These are phyloP conservation scores for Eugnorisma glareosa DNA, from an alignment of 2,888 invertebrate genomes.

Conservation along the genomic window DNA sequence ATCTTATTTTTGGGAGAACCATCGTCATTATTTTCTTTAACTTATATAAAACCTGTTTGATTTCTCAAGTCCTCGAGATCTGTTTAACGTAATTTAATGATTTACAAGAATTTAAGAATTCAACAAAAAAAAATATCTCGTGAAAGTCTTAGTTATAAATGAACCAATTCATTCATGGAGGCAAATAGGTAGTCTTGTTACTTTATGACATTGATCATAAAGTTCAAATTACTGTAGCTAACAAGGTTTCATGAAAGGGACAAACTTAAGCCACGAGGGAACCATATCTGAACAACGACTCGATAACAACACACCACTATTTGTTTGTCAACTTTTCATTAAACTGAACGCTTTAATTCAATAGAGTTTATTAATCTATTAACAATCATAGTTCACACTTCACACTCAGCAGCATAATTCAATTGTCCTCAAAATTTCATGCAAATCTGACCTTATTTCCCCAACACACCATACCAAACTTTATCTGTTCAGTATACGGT, in stretches of 20 bases:
- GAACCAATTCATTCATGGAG: background rate
- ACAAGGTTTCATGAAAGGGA: background rate
- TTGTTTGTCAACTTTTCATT: constrained; percentile 23
- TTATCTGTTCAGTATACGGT: background rate
- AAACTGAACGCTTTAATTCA: constrained; percentile 44
- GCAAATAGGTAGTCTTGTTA: background rate
- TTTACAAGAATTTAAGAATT: background rate
- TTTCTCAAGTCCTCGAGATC: background rate
- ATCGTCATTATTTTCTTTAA: background rate
- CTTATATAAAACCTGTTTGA: background rate
- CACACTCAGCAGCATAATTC: constrained; percentile 67
- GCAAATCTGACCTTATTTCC: constrained; percentile 72
- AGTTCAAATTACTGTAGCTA: background rate
- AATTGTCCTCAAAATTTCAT: constrained; percentile 72
- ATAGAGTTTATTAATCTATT: constrained; percentile 58
- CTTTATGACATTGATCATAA: background rate
- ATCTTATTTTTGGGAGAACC: background rate
- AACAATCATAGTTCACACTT: constrained; percentile 64
- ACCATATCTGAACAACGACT: constrained; percentile 17
- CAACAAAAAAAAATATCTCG: background rate
- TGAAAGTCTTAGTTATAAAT: background rate
- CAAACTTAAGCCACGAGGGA: background rate
- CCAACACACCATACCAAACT: background rate
- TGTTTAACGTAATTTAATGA: background rate
- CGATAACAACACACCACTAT: background rate